Evolutionary conservation across 2,113 vertebrate species (phyloP).

Genomic region (Rattus rattus): DNA sequence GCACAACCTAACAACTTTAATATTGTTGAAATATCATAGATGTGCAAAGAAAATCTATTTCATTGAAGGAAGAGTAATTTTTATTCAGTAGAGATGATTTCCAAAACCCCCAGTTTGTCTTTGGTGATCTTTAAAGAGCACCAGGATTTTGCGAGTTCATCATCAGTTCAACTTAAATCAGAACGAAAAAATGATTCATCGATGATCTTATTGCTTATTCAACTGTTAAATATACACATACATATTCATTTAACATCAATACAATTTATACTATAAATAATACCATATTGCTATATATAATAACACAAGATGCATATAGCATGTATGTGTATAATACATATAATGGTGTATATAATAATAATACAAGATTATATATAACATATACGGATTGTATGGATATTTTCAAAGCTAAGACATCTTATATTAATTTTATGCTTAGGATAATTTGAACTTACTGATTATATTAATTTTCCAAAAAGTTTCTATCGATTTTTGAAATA

Average conservation of each 20-base stretch:
- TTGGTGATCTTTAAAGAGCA: not conserved
- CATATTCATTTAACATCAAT: conserved; percentile 5
- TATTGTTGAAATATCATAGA: not conserved
- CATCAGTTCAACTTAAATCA: conserved; percentile 27
- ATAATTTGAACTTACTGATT: conserved; percentile 42
- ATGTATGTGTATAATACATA: too few species aligned
- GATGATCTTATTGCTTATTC: conserved; percentile 36
- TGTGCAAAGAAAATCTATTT: not conserved
- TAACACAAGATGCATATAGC: not conserved
- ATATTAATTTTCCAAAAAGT: conserved; percentile 55
- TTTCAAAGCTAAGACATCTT: not conserved
- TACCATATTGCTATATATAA: not conserved
- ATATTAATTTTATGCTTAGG: not conserved
- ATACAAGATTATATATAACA: not conserved
- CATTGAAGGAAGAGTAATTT: conserved; percentile 56
- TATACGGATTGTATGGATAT: not conserved
- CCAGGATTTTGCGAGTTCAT: conserved; percentile 41
- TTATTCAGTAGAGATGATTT: not conserved
- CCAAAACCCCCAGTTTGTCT: not conserved
- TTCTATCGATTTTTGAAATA: conserved; percentile 70
- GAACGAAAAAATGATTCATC: not conserved
- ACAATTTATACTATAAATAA: not conserved
- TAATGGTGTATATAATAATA: not conserved
- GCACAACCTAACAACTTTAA: not conserved
- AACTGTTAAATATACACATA: conserved; percentile 12